These are phyloP conservation scores for Sclerodermus sp. DNA, from an alignment of 2,888 invertebrate genomes.

Conservation along the genomic window DNA sequence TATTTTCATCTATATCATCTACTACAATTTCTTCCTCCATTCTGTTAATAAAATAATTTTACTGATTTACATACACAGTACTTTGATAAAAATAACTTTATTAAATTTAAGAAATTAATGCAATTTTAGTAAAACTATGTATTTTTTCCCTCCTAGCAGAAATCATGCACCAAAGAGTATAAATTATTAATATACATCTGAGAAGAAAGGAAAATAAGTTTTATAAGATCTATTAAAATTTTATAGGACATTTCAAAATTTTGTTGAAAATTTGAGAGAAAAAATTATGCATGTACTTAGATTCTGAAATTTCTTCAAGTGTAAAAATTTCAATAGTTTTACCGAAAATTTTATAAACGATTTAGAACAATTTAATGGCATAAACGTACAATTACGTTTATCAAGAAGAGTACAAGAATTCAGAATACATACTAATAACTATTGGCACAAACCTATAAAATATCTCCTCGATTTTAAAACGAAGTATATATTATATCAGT, in stretches of 20 bases:
- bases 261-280: too few species aligned
- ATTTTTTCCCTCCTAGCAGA: too few species aligned
- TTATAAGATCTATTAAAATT: not conserved
- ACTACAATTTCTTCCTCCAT: conserved; percentile 51
- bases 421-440: not conserved
- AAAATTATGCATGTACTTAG: too few species aligned
- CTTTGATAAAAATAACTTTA: not conserved
- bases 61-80: conserved; percentile 1
- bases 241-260: too few species aligned
- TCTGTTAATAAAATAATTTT: conserved; percentile 25
- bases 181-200: not conserved
- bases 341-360: not conserved
- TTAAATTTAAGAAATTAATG: not conserved
- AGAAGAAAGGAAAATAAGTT: not conserved
- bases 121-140: too few species aligned
- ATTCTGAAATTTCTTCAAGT: too few species aligned
- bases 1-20: conserved; percentile 41
- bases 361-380: not conserved
- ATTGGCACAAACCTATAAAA: too few species aligned
- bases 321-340: not conserved
- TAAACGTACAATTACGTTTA: too few species aligned
- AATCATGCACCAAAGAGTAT: not conserved
- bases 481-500: too few species aligned
- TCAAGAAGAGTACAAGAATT: not conserved
- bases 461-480: not conserved